Conservation (phyloP, 2,113 vertebrate species). For the Antennarius striatus region DNA sequence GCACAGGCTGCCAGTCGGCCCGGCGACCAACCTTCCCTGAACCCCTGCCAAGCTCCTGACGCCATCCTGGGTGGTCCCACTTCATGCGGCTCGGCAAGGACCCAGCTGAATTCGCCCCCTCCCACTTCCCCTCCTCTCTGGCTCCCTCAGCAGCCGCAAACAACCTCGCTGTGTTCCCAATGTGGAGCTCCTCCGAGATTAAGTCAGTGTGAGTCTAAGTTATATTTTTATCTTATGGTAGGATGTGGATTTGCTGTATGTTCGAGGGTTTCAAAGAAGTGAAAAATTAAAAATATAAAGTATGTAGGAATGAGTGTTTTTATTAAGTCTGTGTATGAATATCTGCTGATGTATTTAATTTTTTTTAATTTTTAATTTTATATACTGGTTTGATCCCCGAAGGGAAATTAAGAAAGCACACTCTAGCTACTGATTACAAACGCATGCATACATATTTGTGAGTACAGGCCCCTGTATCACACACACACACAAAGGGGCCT, state of each 20-base stretch:
- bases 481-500: no score
- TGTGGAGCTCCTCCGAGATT: conserved; percentile 67
- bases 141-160: conserved; percentile 66
- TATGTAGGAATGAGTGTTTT: conserved; percentile 51
- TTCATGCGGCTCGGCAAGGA: conserved; percentile 77
- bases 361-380: no score
- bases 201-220: conserved; percentile 59
- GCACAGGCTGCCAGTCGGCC: conserved; percentile 68
- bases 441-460: no score
- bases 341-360: conserved; percentile 43
- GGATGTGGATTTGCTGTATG: conserved; percentile 69
- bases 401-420: no score
- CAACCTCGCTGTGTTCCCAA: conserved; percentile 73
- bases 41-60: conserved; percentile 78
- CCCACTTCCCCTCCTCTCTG: conserved; percentile 36
- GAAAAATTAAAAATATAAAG: conserved; percentile 51
- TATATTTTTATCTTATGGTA: conserved; percentile 68
- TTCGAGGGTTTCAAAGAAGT: conserved; percentile 56
- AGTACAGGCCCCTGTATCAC: no score
- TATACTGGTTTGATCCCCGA: no score
- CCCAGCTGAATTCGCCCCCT: conserved; percentile 35
- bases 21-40: conserved; percentile 69
- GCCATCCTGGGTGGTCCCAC: conserved; percentile 81
- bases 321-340: conserved; percentile 56
- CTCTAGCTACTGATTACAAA: no score